These are phyloP conservation scores for Acromyrmex heyeri DNA, from an alignment of 1,140 invertebrate genomes.

Conservation along the genomic window DNA sequence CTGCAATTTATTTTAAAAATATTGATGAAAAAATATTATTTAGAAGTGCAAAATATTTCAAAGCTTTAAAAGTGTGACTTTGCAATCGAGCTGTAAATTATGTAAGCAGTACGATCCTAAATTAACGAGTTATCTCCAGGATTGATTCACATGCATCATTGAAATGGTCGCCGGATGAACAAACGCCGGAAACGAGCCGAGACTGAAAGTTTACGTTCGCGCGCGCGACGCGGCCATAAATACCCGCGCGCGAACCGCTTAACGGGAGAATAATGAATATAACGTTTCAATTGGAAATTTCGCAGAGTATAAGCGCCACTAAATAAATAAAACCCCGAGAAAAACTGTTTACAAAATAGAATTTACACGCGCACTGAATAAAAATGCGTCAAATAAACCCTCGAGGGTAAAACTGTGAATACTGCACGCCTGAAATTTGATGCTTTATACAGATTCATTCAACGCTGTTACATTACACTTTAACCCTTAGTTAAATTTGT, in stretches of 20 bases:
- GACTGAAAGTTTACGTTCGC: conserved; percentile 32
- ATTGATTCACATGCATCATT: conserved; percentile 38
- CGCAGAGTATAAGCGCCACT: not conserved
- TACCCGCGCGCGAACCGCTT: conserved; percentile 12
- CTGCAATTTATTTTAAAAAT: not conserved
- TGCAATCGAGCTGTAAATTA: not conserved
- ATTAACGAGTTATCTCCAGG: conserved; percentile 9
- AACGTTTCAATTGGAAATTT: conserved; percentile 45
- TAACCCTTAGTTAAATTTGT: conserved; percentile 14
- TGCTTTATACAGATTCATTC: not conserved
- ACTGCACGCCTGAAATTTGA: conserved; percentile 17
- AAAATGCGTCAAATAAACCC: conserved; percentile 23
- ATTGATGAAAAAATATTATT: not conserved
- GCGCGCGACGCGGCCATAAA: conserved; percentile 9
- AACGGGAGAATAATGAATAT: conserved; percentile 43
- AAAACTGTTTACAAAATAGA: conserved; percentile 37
- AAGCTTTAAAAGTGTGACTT: not conserved
- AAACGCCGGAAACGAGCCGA: conserved; percentile 14
- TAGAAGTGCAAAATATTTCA: not conserved
- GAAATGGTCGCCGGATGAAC: conserved; percentile 12
- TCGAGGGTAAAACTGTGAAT: not conserved
- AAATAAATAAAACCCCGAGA: conserved; percentile 38
- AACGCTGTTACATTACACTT: not conserved
- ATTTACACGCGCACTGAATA: conserved; percentile 17
- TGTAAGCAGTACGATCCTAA: not conserved